These are phyloP conservation scores for Oryzias melastigma DNA, from an alignment of 2,113 vertebrate genomes.

Conservation along the genomic window DNA sequence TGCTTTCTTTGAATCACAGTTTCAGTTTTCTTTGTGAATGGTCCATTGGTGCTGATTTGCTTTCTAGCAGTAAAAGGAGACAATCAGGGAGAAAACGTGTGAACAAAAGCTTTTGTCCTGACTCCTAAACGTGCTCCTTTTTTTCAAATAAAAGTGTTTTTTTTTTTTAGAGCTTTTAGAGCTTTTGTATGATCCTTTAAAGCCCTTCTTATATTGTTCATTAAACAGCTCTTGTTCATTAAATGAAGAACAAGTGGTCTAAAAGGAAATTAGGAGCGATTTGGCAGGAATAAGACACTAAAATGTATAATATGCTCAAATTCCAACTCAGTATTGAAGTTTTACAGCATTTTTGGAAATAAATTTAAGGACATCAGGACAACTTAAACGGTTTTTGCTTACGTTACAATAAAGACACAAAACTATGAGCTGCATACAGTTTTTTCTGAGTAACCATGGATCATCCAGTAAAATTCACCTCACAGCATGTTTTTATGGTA, in stretches of 20 bases:
- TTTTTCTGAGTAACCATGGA: constrained; percentile 54
- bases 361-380: constrained; percentile 2
- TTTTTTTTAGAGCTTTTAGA: not conserved
- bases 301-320: constrained; percentile 6
- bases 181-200: constrained; percentile 4
- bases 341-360: constrained; percentile 9
- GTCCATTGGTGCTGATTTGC: constrained; percentile 48
- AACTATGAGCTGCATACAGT: not conserved
- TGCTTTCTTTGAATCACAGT: constrained; percentile 23
- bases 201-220: constrained; percentile 24
- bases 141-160: constrained; percentile 13
- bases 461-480: constrained; percentile 40
- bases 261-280: constrained; percentile 16
- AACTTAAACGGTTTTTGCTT: not conserved
- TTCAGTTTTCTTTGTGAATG: constrained; percentile 37
- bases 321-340: constrained; percentile 15
- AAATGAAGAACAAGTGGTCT: constrained; percentile 3
- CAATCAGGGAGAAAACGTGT: constrained; percentile 1
- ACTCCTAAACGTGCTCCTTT: not conserved
- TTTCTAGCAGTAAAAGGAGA: constrained; percentile 2
- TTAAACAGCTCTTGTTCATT: constrained; percentile 22
- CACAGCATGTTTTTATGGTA: constrained; percentile 35
- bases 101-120: constrained; percentile 2
- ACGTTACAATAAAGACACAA: not conserved
- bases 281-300: constrained; percentile 13